phyloP scores from a whole-genome alignment of 2,113 vertebrate species.

The Onychorhynchus coronatus region DNA sequence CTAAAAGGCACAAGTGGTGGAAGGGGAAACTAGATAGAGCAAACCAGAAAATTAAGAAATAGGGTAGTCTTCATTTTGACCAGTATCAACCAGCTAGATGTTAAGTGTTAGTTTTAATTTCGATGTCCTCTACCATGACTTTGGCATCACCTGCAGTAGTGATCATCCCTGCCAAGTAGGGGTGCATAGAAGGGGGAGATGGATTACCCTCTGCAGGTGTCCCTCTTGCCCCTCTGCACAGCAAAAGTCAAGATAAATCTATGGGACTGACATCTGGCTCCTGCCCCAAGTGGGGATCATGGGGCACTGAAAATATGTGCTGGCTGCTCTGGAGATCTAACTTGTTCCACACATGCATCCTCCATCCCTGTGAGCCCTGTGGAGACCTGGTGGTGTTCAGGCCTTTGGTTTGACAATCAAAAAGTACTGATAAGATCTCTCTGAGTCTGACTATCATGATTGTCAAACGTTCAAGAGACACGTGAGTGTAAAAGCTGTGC shows the following conservation, averaged over 20 bases:
- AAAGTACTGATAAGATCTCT: neutral
- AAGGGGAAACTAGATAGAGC: neutral
- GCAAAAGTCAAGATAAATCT: neutral
- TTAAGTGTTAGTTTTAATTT: neutral
- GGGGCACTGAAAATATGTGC: accelerated
- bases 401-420: neutral
- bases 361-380: neutral
- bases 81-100: neutral
- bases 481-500: neutral
- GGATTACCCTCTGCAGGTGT: neutral
- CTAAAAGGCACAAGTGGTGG: neutral
- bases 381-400: neutral
- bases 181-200: neutral
- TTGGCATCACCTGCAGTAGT: neutral
- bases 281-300: accelerated
- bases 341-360: accelerated
- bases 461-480: neutral
- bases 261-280: neutral
- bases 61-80: neutral
- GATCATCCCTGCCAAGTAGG: neutral
- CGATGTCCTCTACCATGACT: accelerated
- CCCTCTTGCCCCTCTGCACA: neutral
- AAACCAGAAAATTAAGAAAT: neutral
- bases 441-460: neutral
- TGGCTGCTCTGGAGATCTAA: neutral